phyloP scores from a whole-genome alignment of 2,113 vertebrate species.

The Climacteris rufus region DNA sequence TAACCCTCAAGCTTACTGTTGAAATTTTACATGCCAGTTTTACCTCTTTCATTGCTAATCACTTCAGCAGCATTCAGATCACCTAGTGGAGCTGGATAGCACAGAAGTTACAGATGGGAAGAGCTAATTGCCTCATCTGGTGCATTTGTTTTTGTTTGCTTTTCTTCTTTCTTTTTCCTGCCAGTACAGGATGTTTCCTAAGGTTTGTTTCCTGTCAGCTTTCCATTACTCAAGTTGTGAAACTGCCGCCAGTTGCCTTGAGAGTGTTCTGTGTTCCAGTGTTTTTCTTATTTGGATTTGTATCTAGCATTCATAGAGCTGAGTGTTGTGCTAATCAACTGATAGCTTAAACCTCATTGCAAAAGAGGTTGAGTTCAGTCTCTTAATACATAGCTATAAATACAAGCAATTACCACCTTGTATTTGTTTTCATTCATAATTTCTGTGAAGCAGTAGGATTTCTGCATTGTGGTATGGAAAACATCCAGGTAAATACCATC shows the following conservation, averaged over 20 bases:
- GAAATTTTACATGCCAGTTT: background rate
- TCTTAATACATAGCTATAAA: background rate
- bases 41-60: background rate
- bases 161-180: background rate
- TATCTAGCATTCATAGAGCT: background rate
- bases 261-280: background rate
- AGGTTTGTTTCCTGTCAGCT: background rate
- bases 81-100: background rate
- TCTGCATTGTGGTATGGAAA: background rate
- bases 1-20: background rate
- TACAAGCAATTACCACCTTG: background rate
- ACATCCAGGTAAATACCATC: background rate
- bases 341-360: background rate
- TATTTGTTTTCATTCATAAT: background rate
- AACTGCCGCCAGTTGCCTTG: background rate
- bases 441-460: background rate
- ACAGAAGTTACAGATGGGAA: background rate
- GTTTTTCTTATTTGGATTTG: background rate
- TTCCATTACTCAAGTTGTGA: background rate
- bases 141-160: accelerated
- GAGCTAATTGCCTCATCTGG: background rate
- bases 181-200: background rate
- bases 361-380: background rate
- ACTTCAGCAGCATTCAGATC: background rate
- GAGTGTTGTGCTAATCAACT: background rate